Conservation (phyloP, 2,888 invertebrate species). For the Ophraella communa region DNA sequence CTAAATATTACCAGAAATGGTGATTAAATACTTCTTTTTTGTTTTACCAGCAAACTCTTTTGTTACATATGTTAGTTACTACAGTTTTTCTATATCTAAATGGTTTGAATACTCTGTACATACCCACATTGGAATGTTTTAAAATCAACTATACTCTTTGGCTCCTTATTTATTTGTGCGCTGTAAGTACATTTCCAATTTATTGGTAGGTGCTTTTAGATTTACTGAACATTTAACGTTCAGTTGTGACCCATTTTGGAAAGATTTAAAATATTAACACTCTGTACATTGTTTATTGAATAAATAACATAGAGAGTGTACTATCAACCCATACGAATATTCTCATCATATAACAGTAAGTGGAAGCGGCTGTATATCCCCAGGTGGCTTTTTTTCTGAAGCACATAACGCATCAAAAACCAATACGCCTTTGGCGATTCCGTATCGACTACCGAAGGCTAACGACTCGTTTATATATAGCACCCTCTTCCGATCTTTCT, state of each 20-base stretch:
- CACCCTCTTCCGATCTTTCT: background rate
- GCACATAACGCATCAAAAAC: constrained; percentile 34
- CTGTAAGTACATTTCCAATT: no score
- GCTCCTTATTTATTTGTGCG: no score
- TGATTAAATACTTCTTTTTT: no score
- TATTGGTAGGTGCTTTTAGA: no score
- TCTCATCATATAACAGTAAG: constrained; percentile 20
- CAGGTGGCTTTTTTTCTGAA: constrained; percentile 33
- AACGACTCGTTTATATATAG: constrained; percentile 30
- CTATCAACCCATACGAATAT: constrained; percentile 12
- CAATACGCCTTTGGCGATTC: constrained; percentile 35
- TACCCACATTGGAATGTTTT: no score
- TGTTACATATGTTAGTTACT: no score
- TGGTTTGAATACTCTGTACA: no score
- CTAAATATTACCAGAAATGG: no score
- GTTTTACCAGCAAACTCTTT: no score
- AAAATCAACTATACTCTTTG: no score
- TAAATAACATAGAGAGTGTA: constrained; percentile 22
- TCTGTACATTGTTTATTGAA: constrained; percentile 3
- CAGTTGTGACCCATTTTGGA: background rate
- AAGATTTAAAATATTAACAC: constrained; percentile 11
- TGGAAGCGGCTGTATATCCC: constrained; percentile 28
- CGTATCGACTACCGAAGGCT: constrained; percentile 25
- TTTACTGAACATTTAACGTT: no score
- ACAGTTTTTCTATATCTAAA: no score